Percentiles rank a stretch among this genome's conserved stretches.
Conservation (phyloP, 2,888 invertebrate species). For the Pandemis heparana region DNA sequence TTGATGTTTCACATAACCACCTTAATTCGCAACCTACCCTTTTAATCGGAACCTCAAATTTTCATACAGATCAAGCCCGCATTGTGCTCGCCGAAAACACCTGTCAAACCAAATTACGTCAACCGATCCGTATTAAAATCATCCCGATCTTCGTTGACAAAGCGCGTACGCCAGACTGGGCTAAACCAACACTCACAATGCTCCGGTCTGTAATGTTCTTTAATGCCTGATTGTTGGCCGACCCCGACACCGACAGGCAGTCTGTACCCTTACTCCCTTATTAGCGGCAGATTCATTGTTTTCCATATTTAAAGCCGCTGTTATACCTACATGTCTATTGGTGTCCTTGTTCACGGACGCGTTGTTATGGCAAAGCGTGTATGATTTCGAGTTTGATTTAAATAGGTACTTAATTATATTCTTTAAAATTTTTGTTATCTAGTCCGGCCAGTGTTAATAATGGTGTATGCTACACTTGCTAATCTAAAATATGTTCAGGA, state of each 20-base stretch:
- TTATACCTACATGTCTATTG: constrained; percentile 59
- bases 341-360: constrained; percentile 39
- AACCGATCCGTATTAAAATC: constrained; percentile 69
- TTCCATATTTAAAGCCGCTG: constrained; percentile 70
- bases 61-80: constrained; percentile 30
- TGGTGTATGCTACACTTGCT: too few species aligned
- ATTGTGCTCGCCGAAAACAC: constrained; percentile 58
- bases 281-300: constrained; percentile 81
- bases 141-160: constrained; percentile 68
- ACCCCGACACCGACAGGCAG: constrained; percentile 58
- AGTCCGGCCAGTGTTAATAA: too few species aligned
- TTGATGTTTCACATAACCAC: too few species aligned
- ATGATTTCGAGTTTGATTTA: not conserved
- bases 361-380: not conserved
- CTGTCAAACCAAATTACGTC: constrained; percentile 72
- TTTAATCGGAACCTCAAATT: constrained; percentile 22
- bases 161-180: constrained; percentile 69
- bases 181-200: constrained; percentile 72
- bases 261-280: constrained; percentile 73
- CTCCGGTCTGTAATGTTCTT: constrained; percentile 66
- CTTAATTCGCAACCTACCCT: constrained; percentile 5
- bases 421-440: not conserved
- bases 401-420: not conserved
- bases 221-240: constrained; percentile 68
- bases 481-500: too few species aligned